These are phyloP conservation scores for Leptoclinus maculatus DNA, from an alignment of 2,797 vertebrate genomes.

Conservation along the genomic window DNA sequence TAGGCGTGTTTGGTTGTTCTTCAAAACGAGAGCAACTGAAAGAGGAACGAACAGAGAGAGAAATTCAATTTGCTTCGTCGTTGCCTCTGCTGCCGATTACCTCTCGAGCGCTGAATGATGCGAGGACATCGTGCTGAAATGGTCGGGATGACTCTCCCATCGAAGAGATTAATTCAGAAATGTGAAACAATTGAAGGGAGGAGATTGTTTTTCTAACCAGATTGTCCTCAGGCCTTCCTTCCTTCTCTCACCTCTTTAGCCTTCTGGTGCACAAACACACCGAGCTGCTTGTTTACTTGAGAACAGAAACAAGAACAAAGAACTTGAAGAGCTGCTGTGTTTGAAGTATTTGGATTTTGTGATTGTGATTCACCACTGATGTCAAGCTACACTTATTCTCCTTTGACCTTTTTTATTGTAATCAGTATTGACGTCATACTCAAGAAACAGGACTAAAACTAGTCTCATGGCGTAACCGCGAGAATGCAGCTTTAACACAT, in stretches of 20 bases:
- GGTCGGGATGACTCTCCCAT: constrained; percentile 40
- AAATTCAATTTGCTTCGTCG: constrained; percentile 27
- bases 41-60: neutral
- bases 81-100: constrained; percentile 28
- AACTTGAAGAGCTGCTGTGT: neutral
- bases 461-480: too few species aligned
- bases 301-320: neutral
- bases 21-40: neutral
- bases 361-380: neutral
- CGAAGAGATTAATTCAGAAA: constrained; percentile 31
- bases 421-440: too few species aligned
- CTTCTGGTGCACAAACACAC: neutral
- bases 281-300: neutral
- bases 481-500: too few species aligned
- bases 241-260: neutral
- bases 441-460: too few species aligned
- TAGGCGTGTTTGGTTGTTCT: neutral
- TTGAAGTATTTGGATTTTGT: neutral
- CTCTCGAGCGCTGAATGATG: neutral
- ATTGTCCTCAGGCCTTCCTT: neutral
- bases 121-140: constrained; percentile 31
- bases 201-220: constrained; percentile 12
- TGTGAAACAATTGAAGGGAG: constrained; percentile 28
- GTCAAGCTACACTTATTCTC: neutral
- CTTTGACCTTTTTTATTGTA: neutral